Evolutionary conservation across 2,888 invertebrate species (phyloP), one percentile per base, ranked within the genome.

Genomic region (Habroteleia sp.): DNA sequence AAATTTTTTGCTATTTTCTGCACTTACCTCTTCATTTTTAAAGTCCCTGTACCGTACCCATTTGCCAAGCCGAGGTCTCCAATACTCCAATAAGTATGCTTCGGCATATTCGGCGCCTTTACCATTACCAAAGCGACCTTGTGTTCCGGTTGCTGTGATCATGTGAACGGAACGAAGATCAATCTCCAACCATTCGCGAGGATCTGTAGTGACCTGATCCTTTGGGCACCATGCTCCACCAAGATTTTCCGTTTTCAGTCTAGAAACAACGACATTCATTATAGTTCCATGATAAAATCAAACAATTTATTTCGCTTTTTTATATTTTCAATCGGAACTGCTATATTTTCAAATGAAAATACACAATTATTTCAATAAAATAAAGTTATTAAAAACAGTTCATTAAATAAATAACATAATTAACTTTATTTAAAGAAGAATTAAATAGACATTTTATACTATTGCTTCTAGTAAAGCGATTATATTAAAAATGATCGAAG

Each of bases 191-290:
- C 90, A 91, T 79, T 91, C 91, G 46, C 88, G 89, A 1, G 90
- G 89, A 76, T 91, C 90, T 44, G 89, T 88, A 42, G 90, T 90
- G 79, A 92, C 90, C 83, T 90, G 90, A 68, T 89, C 89, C 82
- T 91, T 91, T n/a, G 94, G 94, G 85, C 94, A 94, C 94, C 94
- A 94, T 0, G 94, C 94, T 29, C 94, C 94, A 5, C 93, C 93
- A 73, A 91, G 90, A 77, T 89, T 89, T 83, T 94, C 93, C 54
- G 90, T 90, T 69, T 92, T 91, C 66, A 93, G 89, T 82, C 94
- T 94, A 3, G 81, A 84, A 66, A 17, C 7, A 44, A 16, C n/a
- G 16, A 48, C 6, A 1, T 29, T 25, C 1, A 25, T 3, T 25
- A 7, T 25, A 3, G 6, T 25, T 25, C n/a, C n/a, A n/a, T n/a